Percentiles rank a stretch among this genome's conserved stretches.
These are phyloP conservation scores for Phasianus colchicus DNA, from an alignment of 2,113 vertebrate species.

Conservation along the genomic window DNA sequence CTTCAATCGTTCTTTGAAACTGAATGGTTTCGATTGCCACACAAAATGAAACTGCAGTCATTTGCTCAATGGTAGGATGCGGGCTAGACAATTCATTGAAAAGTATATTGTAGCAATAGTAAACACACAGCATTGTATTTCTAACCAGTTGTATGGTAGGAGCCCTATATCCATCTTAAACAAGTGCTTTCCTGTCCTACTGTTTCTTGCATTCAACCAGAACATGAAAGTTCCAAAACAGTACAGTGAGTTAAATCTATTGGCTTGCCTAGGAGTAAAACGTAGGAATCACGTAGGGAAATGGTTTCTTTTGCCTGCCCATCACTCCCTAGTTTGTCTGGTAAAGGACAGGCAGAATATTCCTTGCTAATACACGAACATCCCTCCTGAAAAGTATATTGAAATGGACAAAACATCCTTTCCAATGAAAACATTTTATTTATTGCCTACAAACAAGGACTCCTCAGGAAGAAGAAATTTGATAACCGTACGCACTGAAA, in stretches of 20 bases:
- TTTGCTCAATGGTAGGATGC: slow-evolving; percentile 43
- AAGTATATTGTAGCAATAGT: neutral
- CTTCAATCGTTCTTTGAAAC: slow-evolving; percentile 70
- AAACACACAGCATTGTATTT: neutral
- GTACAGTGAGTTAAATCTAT: neutral
- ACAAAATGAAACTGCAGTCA: slow-evolving; percentile 68
- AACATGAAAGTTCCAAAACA: neutral
- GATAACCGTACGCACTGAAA: neutral
- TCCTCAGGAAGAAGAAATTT: neutral
- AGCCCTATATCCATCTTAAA: neutral
- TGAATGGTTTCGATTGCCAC: slow-evolving; percentile 82
- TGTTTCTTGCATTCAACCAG: neutral
- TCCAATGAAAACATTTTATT: neutral
- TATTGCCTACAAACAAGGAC: neutral
- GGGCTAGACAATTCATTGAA: slow-evolving; percentile 21
- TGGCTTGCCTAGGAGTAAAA: neutral
- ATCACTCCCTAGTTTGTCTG: neutral
- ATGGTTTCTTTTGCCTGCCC: neutral
- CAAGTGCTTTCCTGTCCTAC: neutral
- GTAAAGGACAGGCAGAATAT: neutral
- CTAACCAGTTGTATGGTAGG: neutral
- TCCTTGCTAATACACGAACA: neutral
- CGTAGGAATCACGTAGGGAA: neutral
- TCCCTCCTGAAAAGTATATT: neutral
- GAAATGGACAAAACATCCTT: neutral